Conservation (phyloP, 1,140 invertebrate genomes). For the Acromyrmex heyeri region DNA sequence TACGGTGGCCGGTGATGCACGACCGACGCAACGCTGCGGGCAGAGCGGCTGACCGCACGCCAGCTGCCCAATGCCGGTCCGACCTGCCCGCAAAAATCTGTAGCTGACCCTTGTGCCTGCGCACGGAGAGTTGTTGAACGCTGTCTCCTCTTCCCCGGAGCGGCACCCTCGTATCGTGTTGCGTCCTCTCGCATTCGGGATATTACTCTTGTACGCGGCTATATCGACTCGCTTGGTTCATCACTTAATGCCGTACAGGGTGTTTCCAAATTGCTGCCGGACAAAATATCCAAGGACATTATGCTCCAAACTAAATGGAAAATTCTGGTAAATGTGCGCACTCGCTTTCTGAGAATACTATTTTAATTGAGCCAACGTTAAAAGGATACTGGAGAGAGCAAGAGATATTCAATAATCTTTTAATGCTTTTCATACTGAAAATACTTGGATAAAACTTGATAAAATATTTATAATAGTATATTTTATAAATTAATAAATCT, state of each 20-base stretch:
- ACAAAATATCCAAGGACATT: not conserved
- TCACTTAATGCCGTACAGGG: slow-evolving; percentile 36
- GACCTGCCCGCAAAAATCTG: slow-evolving; percentile 83
- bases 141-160: slow-evolving; percentile 34
- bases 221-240: slow-evolving; percentile 33
- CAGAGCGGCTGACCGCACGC: slow-evolving; percentile 84
- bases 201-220: slow-evolving; percentile 40
- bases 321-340: not conserved
- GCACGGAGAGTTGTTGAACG: slow-evolving; percentile 67
- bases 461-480: not conserved
- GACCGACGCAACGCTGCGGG: slow-evolving; percentile 83
- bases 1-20: slow-evolving; percentile 85
- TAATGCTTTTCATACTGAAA: no score
- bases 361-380: not conserved
- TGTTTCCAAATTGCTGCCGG: slow-evolving; percentile 31
- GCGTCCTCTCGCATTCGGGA: not conserved
- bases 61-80: slow-evolving; percentile 82
- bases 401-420: not conserved
- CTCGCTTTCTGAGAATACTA: not conserved
- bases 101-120: slow-evolving; percentile 77
- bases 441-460: no score
- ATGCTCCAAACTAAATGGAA: slow-evolving; percentile 13
- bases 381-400: not conserved
- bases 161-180: slow-evolving; percentile 6
- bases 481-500: not conserved